Evolutionary conservation across 2,888 invertebrate genomes (phyloP).

Genomic region (Acronicta leporina): DNA sequence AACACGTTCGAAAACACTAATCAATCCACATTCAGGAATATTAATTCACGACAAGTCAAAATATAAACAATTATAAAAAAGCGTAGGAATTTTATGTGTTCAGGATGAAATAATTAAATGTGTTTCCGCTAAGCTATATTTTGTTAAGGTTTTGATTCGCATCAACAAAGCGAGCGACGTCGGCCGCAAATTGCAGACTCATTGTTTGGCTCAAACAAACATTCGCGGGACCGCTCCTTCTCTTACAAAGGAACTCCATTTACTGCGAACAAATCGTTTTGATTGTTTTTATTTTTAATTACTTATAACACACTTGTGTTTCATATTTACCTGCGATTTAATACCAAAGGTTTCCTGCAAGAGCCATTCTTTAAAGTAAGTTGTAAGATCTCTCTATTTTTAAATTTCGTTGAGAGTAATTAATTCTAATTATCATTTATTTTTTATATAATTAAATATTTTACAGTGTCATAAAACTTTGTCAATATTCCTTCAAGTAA

Average conservation of each 20-base stretch:
- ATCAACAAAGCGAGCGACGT: constrained; percentile 80
- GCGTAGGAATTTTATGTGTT: constrained; percentile 60
- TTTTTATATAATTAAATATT: background rate
- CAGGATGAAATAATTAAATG: constrained; percentile 71
- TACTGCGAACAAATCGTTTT: constrained; percentile 78
- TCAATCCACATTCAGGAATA: too few relatives aligned
- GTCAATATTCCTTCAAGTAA: too few relatives aligned
- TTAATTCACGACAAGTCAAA: too few relatives aligned
- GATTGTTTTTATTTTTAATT: constrained; percentile 76
- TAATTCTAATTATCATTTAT: constrained; percentile 5
- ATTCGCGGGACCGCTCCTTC: constrained; percentile 80
- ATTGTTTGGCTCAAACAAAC: constrained; percentile 86
- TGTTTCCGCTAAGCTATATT: constrained; percentile 71
- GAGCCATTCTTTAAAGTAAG: background rate
- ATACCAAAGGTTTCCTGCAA: background rate
- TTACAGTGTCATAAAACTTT: too few relatives aligned
- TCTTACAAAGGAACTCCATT: constrained; percentile 83
- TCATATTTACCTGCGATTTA: constrained; percentile 1
- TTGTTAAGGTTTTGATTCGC: constrained; percentile 83
- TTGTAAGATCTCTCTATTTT: constrained; percentile 6
- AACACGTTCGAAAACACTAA: too few relatives aligned
- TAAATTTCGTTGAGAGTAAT: background rate
- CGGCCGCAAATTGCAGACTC: constrained; percentile 85
- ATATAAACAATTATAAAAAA: constrained; percentile 10
- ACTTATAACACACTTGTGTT: constrained; percentile 52